Percentiles rank a stretch among this genome's conserved stretches.
These are phyloP conservation scores for Drosophila sechellia DNA, from an alignment of 1,140 invertebrate species.

Conservation along the genomic window DNA sequence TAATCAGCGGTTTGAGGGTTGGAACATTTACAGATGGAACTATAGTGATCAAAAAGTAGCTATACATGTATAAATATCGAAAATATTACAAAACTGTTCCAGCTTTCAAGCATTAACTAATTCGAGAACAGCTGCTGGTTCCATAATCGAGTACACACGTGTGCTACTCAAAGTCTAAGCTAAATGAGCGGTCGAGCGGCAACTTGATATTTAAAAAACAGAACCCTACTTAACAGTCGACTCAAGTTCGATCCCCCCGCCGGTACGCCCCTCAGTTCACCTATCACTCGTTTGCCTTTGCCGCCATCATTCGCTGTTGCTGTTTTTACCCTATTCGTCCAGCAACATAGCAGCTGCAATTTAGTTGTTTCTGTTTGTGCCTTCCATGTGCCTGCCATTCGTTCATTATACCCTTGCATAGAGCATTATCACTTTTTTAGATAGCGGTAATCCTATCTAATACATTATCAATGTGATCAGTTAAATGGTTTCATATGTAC, in stretches of 20 bases:
- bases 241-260: conserved; percentile 30
- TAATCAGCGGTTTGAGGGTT: not conserved
- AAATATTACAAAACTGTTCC: not conserved
- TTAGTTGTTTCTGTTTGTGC: conserved; percentile 60
- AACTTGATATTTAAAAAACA: conserved; percentile 5
- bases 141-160: not conserved
- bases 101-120: no score
- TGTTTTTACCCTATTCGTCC: conserved; percentile 71
- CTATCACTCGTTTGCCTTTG: conserved; percentile 66
- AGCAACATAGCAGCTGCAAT: conserved; percentile 76
- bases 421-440: conserved; percentile 2
- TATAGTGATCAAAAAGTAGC: no score
- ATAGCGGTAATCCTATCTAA: not conserved
- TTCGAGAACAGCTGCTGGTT: not conserved
- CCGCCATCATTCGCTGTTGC: conserved; percentile 58
- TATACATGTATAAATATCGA: no score
- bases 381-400: conserved; percentile 59
- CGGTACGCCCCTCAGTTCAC: conserved; percentile 47
- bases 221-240: conserved; percentile 30
- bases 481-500: no score
- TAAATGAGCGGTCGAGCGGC: not conserved
- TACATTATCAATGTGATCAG: not conserved
- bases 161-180: conserved; percentile 1
- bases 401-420: conserved; percentile 67
- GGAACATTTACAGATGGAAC: not conserved